Conservation (phyloP, 2,113 vertebrate species). For the Podilymbus podiceps region DNA sequence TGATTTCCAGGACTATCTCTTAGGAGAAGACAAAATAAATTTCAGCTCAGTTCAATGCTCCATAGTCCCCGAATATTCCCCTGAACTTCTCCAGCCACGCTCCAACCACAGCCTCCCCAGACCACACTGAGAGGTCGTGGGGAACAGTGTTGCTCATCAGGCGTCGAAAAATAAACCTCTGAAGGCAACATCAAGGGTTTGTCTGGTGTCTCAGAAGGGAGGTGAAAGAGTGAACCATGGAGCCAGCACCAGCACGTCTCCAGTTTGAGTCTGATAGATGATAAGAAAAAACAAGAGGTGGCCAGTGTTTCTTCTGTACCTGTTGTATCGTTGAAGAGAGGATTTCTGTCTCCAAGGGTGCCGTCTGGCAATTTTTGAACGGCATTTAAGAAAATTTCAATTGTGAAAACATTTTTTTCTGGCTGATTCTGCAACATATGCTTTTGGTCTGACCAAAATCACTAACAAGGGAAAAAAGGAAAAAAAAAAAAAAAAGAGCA, state of each 20-base stretch:
- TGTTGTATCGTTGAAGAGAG: not conserved
- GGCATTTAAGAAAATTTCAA: not conserved
- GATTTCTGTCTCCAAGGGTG: not conserved
- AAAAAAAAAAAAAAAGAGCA: not conserved
- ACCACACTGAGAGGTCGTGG: not conserved
- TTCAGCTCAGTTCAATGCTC: not conserved
- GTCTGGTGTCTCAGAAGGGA: not conserved
- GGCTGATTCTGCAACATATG: not conserved
- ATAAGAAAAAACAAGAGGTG: not conserved
- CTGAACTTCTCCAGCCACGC: not conserved
- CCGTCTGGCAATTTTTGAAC: not conserved
- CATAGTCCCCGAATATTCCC: not conserved
- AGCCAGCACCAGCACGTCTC: not conserved
- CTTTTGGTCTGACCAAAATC: slow-evolving; percentile 21
- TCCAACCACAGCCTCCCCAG: not conserved
- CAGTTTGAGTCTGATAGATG: not conserved
- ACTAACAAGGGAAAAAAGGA: not conserved
- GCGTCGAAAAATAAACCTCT: not conserved
- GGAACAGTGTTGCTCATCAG: not conserved
- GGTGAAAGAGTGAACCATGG: not conserved
- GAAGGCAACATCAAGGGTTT: not conserved
- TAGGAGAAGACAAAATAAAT: not conserved
- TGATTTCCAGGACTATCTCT: not conserved
- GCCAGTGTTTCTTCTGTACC: not conserved
- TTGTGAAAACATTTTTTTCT: not conserved